Evolutionary conservation across 2,113 vertebrate genomes (phyloP), one percentile per base, ranked within the genome.

Genomic region (Felis chaus): DNA sequence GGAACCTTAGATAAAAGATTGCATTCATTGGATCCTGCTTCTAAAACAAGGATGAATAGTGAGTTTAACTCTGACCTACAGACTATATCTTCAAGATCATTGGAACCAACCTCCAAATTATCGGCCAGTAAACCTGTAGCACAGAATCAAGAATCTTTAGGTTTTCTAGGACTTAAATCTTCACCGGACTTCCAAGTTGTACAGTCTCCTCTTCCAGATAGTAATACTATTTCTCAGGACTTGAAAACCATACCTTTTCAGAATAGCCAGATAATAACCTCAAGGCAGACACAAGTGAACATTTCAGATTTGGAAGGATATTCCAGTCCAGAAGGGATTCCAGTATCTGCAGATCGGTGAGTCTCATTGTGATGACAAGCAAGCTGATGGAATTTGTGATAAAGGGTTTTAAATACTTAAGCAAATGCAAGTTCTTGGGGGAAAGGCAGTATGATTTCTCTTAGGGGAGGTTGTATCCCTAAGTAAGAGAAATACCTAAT

Each of bases 301-400:
- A 69, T 25, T 68, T 36, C 57, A 92, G 97, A 74, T 68, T 93
- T 84, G 50, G 96, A 95, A 78, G 81, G 8, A 4, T 55, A n/a
- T 89, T 96, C 95, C 84, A 95, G 79, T 87, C 97, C 97, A 97
- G 92, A 89, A 63, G 69, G 55, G 16, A 97, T 97, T 92, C 93
- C 91, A 39, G 61, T 95, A 91, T 90, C 96, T 95, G 96, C 97
- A 94, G 95, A 91, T 96, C 65, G 98, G 98, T 98, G 97, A 98
- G 98, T 98, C 97, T 97, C 91, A 53, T 69, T 94, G 79, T 95
- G 66, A 82, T 97, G 80, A 78, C 69, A 97, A 93, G 61, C 57
- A 95, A 94, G 78, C 84, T 96, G 96, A 69, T 97, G 71, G n/a
- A 85, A 92, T 96, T 97, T 96, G 21, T 96, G 57, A 88, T 93